Base-by-base conservation (phyloP, 2,113 vertebrate genomes). In the Colius striatus region DNA sequence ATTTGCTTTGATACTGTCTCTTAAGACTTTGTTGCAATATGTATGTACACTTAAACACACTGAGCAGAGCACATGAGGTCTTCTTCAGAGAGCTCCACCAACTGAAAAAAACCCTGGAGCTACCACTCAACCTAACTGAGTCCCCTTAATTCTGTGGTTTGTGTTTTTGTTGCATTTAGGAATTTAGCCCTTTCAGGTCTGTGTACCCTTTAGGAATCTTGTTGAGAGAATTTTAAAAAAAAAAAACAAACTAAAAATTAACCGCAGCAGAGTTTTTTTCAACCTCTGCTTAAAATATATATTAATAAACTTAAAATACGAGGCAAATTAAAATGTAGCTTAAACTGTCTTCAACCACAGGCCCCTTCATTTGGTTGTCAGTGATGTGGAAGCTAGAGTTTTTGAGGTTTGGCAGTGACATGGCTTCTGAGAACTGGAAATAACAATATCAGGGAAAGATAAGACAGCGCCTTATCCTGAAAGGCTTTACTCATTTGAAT, bases 401-500 rank as follows among this genome's bases (percentile, higher is more conserved):
- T 87, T 45, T 72, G 92, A 65, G 80, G 29, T 82, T 62, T 95
- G 87, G 51, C 61, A 62, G 54, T 43, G 61, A 72, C n/a, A 34
- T 16, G 47, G 65, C 70, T 72, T 78, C 72, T 68, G 79, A 78
- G 86, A 82, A 74, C 43, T 84, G n/a, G 61, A 86, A 86, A 54
- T 65, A 61, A 34, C 57, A 47, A 0, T 65, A 45, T 50, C 45
- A 4, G 51, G 32, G 58, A 60, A 83, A 86, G 80, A 84, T 23
- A 84, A 85, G 47, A 63, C 48, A 81, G 48, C n/a, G 41, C 58
- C 76, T 81, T 79, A 55, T 87, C 79, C 70, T 89, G 79, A 34
- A 75, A 83, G 27, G 68, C 62, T 92, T 87, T 78, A 45, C 80
- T 82, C 38, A 18, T 90, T 90, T 72, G 73, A 94, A 60, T 74